A percentile compares a stretch with the other conserved stretches of the same genome.
These are phyloP conservation scores for Aphrophora alni DNA, from an alignment of 2,888 invertebrate species.

Conservation along the genomic window DNA sequence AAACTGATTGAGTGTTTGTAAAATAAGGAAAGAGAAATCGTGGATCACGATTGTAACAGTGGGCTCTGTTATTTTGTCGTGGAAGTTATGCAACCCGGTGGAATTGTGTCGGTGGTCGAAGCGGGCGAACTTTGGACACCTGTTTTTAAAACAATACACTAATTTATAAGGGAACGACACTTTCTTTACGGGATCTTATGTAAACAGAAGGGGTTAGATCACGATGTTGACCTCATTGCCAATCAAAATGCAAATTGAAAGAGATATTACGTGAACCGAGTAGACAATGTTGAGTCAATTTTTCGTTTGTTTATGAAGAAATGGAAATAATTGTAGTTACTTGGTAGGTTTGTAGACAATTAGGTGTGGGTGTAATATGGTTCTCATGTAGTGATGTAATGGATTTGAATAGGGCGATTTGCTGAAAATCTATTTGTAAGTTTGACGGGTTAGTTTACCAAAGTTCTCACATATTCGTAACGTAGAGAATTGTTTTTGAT, in stretches of 20 bases:
- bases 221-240: not conserved
- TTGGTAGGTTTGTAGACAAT: no score
- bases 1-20: not conserved
- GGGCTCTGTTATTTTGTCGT: not conserved
- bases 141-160: not conserved
- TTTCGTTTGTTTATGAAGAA: no score
- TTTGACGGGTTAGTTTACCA: no score
- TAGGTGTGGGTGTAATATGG: no score
- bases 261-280: not conserved
- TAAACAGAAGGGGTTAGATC: not conserved
- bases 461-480: no score
- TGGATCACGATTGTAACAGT: not conserved
- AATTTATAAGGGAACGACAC: not conserved
- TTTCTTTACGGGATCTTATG: not conserved
- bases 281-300: not conserved
- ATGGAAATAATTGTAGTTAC: no score
- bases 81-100: not conserved
- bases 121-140: not conserved
- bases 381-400: no score
- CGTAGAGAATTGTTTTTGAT: no score
- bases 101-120: not conserved
- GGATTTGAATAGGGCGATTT: no score
- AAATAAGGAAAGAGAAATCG: constrained; percentile 2
- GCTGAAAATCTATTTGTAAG: no score
- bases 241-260: not conserved